These are phyloP conservation scores for Antennarius maculatus DNA, from an alignment of 2,797 vertebrate genomes.

Conservation along the genomic window DNA sequence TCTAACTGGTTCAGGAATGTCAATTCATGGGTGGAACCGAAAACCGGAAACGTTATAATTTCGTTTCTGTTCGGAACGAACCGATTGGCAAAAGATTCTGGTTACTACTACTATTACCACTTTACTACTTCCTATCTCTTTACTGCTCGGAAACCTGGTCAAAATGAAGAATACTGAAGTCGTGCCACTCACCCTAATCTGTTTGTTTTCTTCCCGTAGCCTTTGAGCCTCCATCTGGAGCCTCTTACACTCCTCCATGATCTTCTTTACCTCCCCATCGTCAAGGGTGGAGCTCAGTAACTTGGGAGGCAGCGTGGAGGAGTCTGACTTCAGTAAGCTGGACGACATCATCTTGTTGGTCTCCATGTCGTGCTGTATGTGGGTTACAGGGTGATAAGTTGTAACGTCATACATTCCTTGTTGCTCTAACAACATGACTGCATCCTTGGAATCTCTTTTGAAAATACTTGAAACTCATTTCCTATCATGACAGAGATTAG, in stretches of 20 bases:
- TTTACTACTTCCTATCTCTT: too few species aligned
- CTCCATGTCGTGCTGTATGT: slow-evolving; percentile 92
- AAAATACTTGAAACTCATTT: too few species aligned
- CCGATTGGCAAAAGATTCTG: too few species aligned
- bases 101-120: too few species aligned
- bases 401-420: slow-evolving; percentile 11
- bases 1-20: too few species aligned
- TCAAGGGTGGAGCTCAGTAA: slow-evolving; percentile 91
- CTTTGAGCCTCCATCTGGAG: slow-evolving; percentile 96
- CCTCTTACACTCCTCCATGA: slow-evolving; percentile 97
- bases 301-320: slow-evolving; percentile 87
- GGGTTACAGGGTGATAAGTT: slow-evolving; percentile 37
- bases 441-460: slow-evolving; percentile 35
- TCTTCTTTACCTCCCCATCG: slow-evolving; percentile 93
- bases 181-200: slow-evolving; percentile 88
- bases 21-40: too few species aligned
- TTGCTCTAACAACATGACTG: slow-evolving; percentile 15
- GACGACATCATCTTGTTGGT: slow-evolving; percentile 94
- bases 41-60: too few species aligned
- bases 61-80: too few species aligned
- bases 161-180: background rate
- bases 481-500: too few species aligned
- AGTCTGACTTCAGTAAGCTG: slow-evolving; percentile 93
- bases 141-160: background rate
- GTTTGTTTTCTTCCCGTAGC: slow-evolving; percentile 97